Evolutionary conservation across 1,140 invertebrate genomes (phyloP), one percentile per base, ranked within the genome.

Genomic region (Aphelinus atriplicis): DNA sequence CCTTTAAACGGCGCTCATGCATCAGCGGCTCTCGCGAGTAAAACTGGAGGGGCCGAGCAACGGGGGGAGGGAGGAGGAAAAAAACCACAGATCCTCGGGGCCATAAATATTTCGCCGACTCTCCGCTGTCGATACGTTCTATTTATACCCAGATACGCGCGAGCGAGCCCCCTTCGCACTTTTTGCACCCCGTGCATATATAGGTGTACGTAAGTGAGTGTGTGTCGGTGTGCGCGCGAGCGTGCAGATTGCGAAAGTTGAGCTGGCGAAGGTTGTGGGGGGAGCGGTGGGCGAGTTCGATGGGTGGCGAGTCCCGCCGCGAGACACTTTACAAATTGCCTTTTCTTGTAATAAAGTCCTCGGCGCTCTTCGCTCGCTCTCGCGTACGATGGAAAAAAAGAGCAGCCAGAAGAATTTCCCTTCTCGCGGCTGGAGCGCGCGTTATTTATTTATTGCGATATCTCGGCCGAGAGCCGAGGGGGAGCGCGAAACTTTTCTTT

Each of bases 341-440:
- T 64, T 75, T 75, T 74, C 73, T 69, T 64, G 65, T 75, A 75
- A 75, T 75, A 75, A 74, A 75, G 73, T 70, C 73, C 46, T 75
- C 66, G 65, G 43, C 45, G 60, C 51, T 53, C 51, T 53, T 9
- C 51, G 4, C 51, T 53, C 4, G 4, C 9, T 53, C 51, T 53
- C 51, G 51, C 9, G 51, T 53, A 53, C 51, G 51, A 53, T 53
- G 4, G 51, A 6, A 53, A 6, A n/a, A 64, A n/a, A 60, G 42
- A n/a, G 48, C 43, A 57, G 55, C 47, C 53, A 4, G 2, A 45
- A 10, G 3, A 3, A 2, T n/a, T n/a, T 43, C 4, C 2, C 47
- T 43, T 58, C 55, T 7, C 3, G 1, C 56, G 5, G 5, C 47
- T 60, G 7, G 53, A 3, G 2, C 26, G 60, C 7, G 3, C 42